Conservation (phyloP, 92 coral and sea anemone genomes). For the Scolanthus callimorphus region DNA sequence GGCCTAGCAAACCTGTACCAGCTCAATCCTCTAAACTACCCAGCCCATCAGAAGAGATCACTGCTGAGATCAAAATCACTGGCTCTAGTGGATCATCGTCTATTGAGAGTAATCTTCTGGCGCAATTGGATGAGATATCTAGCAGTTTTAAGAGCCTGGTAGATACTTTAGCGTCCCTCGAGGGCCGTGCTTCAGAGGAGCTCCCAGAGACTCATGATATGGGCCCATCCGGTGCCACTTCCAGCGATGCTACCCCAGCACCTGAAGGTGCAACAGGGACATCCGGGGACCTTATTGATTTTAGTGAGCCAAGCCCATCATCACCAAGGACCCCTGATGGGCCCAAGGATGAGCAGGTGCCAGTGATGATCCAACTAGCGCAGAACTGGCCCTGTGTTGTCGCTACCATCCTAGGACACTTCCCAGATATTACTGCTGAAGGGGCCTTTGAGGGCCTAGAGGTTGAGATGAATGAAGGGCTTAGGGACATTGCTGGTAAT, state of each 20-base stretch:
- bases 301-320: constrained; percentile 13
- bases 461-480: constrained; percentile 26
- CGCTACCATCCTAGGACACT: constrained; percentile 62
- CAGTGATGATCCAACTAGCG: constrained; percentile 70
- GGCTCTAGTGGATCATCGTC: constrained; percentile 57
- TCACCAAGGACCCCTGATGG: not conserved
- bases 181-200: constrained; percentile 22
- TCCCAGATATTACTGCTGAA: constrained; percentile 33
- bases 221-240: constrained; percentile 5
- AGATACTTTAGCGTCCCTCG: constrained; percentile 70
- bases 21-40: constrained; percentile 8
- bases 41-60: constrained; percentile 22
- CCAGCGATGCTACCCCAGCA: constrained; percentile 8
- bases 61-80: constrained; percentile 71
- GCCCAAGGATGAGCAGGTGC: constrained; percentile 41
- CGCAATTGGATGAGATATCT: constrained; percentile 81
- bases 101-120: constrained; percentile 66
- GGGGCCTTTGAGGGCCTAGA: constrained; percentile 29
- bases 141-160: constrained; percentile 74
- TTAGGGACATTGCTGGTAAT: not conserved
- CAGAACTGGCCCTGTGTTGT: constrained; percentile 85
- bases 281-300: constrained; percentile 30
- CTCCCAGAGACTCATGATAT: constrained; percentile 5
- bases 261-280: constrained; percentile 15
- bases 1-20: constrained; percentile 23